Evolutionary conservation across 2,797 vertebrate genomes (phyloP), one percentile per base, ranked within the genome.

Genomic region (Falco berigora): DNA sequence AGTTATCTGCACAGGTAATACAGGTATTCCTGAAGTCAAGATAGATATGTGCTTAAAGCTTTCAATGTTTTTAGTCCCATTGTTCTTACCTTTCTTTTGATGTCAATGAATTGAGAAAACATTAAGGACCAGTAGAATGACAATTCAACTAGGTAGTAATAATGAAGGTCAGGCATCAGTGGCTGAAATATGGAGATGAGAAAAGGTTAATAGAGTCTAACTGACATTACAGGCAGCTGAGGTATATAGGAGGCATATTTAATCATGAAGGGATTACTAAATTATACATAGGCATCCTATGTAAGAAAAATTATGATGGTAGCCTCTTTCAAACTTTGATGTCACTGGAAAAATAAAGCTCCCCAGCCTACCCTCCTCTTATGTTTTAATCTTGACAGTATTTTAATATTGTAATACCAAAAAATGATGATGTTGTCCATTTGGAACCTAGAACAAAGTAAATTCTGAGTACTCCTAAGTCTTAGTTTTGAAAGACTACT

Each of bases 71-170:
- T 59, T 17, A 86, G 16, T 78, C 69, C 47, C 49, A 66, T 28
- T 53, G 62, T 64, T 97, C 98, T 98, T 99, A 99, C 99, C 99
- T 99, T 99, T 98, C 99, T 99, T 98, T 98, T 99, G 98, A 99
- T 99, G 88, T 99, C 99, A 96, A 98, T 99, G 97, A 99, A 99
- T 95, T 99, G 99, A 95, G 99, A 99, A 98, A 99, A 99, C 98
- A 99, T 98, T 97, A 99, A 97, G 81, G 99, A 99, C 98, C 99
- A 98, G 98, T 99, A 99, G 98, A 99, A 99, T 3, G 99, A 99
- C 96, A 99, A 98, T 98, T 99, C 98, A 98, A 99, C 97, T 71
- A 99, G 98, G 88, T 99, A 99, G 98, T 99, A 99, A 96, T 99
- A 99, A 97, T 99, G 99, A 96, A 99, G 97, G 95, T 99, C 99